Evolutionary conservation across 2,888 invertebrate species (phyloP), one percentile per base, ranked within the genome.

Genomic region (Drosophila quasianomalipes): DNA sequence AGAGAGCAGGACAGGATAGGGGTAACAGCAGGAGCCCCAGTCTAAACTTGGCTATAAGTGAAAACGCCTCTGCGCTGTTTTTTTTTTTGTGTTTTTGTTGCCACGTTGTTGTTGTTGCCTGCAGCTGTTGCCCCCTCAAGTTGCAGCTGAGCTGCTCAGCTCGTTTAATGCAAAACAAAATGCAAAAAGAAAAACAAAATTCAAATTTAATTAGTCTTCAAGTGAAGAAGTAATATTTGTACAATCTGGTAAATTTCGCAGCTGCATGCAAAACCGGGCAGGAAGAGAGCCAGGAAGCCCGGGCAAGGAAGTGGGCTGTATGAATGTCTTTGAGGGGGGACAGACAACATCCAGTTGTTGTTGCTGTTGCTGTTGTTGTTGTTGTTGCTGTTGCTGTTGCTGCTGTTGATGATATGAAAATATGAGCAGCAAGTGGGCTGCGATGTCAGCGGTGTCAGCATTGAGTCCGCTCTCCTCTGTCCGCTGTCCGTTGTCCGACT

Each of bases 131-230:
- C 55, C 41, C 54, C 55, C 31, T 31, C 49, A 41, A 39, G 55
- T 35, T 65, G 68, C 71, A 71, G 67, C 63, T 60, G 67, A 52
- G 63, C 52, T 59, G 67, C 64, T 58, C 58, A 60, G 63, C 81
- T 82, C 76, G 82, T 83, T 82, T 82, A 80, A 81, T 86, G 84
- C 81, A 82, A 49, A 68, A 58, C 41, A 26, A 47, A 35, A 47
- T 41, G 39, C 28, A 57, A 41, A 41, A 14, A 35, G 19, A 64
- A 51, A 33, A 54, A 67, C 26, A 90, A 88, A 86, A 87, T 90
- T 91, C 91, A 91, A 92, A 92, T 91, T 92, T 92, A 92, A 92
- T 92, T 92, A 92, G 92, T 90, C 91, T 85, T 90, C 87, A 84
- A 89, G 86, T 87, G 85, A 89, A 90, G 88, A 84, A 83, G 87